Base-by-base conservation (phyloP, 1,140 invertebrate genomes). In the Megalonaias nervosa region DNA sequence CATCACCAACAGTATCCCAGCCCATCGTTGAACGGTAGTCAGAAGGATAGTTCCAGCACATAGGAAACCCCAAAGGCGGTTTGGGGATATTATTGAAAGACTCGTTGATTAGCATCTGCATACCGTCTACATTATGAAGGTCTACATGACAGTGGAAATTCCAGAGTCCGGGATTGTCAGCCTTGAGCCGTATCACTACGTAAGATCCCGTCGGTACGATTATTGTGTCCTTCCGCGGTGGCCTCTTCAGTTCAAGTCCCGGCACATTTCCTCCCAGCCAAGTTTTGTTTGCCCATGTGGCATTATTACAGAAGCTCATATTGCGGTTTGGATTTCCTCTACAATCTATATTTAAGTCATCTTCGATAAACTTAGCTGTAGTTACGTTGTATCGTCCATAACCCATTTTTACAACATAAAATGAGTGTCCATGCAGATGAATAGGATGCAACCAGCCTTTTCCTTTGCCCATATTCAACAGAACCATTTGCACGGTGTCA, bases 351-450 rank as follows among this genome's bases (percentile, higher is more conserved):
- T 87, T 86, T 17, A 11, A 13, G 67, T 82, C 86, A 2, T 84
- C 74, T 0, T 13, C 65, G 1, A 80, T 67, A n/a, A 78, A 68
- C 92, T 89, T 23, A 92, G 90, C 80, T 64, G 77, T 83, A 11
- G 79, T 77, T 26, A 72, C 62, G 56, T 85, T 82, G 69, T 87
- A 81, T 21, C 71, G 69, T 21, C 64, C 74, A 71, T 84, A 80
- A 21, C 84, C 94, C 79, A 93, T 91, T 59, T 92, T 94, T 0
- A 94, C 91, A 1, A 95, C 92, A 83, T 94, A 93, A 88, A 95
- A 95, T 83, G 92, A 93, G 88, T 95, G 94, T 2, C 95, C 95
- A 84, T 96, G 95, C 16, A 95, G 89, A 87, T 96, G 95, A 80
- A 95, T 94, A 14, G 95, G 93, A 85, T 95, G 92, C 72, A 92